Base-by-base conservation (phyloP, 2,888 invertebrate species). In the Zeuzera pyrina region DNA sequence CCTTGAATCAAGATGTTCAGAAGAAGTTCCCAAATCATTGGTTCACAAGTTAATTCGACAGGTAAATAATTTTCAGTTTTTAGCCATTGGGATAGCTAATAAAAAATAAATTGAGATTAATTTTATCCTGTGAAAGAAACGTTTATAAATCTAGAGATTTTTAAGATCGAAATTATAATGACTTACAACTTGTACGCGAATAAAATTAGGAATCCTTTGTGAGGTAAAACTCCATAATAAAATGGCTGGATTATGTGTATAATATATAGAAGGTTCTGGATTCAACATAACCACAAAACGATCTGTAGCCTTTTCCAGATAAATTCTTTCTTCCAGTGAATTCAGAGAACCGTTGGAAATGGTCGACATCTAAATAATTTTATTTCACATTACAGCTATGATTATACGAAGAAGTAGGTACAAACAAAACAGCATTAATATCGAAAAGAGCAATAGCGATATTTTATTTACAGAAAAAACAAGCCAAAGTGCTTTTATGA, bases 401-500 rank as follows among this genome's bases (percentile, higher is more conserved):
- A 19, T n/a, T n/a, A n/a, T n/a, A n/a, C n/a, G n/a, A n/a, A 32
- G 15, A 27, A 3, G 33, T 34, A 28, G 19, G 30, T 32, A 21
- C 7, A 3, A 24, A 24, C 10, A 24, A 24, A 24, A n/a, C 6
- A 7, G 10, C 24, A 24, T 10, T 4, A 6, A 11, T n/a, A 24
- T 7, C 24, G 10, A 7, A n/a, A 15, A 35, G 30, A 31, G 10
- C 15, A 30, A 30, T 15, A 24, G 21, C 11, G 13, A 12, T 10
- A 15, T 15, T 24, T 16, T 33, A 61, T 46, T 70, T 65, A 81
- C 81, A 30, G 81, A 76, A 43, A 78, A 77, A 2, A 81, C 73
- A 3, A 83, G 78, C 81, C 79, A 81, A 1, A 83, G 40, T 2
- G 79, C 76, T 54, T 83, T 83, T 26, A 74, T 57, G 33, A 81